Evolutionary conservation across 2,888 invertebrate species (phyloP).

Genomic region (Dryobotodes eremita): DNA sequence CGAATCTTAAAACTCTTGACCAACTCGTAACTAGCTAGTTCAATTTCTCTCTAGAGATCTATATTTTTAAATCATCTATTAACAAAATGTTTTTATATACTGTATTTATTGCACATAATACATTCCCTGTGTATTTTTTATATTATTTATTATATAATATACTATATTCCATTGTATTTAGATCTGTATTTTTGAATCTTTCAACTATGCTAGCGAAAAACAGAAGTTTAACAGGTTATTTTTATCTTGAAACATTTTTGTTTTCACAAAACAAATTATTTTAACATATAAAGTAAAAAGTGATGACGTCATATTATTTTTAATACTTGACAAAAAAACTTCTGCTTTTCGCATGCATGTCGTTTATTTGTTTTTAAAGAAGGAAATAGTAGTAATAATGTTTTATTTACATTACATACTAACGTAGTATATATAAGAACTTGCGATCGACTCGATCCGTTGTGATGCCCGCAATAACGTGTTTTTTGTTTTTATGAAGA

Average conservation of each 20-base stretch:
- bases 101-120: constrained; percentile 71
- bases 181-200: constrained; percentile 78
- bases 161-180: constrained; percentile 65
- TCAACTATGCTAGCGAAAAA: constrained; percentile 34
- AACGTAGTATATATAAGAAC: constrained; percentile 63
- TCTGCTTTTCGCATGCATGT: constrained; percentile 40
- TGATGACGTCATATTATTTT: neutral
- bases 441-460: constrained; percentile 64
- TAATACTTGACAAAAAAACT: constrained; percentile 10
- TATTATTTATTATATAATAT: constrained; percentile 70
- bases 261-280: constrained; percentile 3
- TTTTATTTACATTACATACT: constrained; percentile 57
- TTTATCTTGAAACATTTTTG: neutral
- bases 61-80: constrained; percentile 68
- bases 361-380: constrained; percentile 48
- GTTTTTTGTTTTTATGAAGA: constrained; percentile 83
- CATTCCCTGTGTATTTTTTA: constrained; percentile 81
- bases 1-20: constrained; percentile 47
- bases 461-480: constrained; percentile 82
- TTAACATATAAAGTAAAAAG: constrained; percentile 6
- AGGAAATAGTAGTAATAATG: constrained; percentile 50
- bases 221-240: constrained; percentile 27
- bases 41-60: constrained; percentile 60
- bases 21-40: constrained; percentile 54
- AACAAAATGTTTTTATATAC: constrained; percentile 64